Conservation (phyloP, 1,140 invertebrate species). For the Euwallacea fornicatus region DNA sequence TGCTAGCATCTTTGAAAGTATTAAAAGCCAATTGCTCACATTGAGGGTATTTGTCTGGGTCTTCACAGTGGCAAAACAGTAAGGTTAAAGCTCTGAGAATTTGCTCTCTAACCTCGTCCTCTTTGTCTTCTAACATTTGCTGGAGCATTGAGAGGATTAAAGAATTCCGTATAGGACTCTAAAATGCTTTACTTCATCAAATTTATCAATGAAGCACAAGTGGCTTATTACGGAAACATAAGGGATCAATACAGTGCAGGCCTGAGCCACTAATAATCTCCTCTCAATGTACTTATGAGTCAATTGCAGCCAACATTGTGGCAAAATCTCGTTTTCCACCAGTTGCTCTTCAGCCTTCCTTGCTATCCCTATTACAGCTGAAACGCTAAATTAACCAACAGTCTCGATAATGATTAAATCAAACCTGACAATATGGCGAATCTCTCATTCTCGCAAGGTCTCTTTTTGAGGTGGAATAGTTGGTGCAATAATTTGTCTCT, state of each 20-base stretch:
- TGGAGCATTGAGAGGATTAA: conserved; percentile 74
- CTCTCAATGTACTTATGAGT: conserved; percentile 72
- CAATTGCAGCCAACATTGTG: conserved; percentile 78
- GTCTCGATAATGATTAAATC: background rate
- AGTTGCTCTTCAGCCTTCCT: conserved; percentile 59
- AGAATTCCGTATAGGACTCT: conserved; percentile 67
- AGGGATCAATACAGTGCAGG: conserved; percentile 71
- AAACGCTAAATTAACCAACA: conserved; percentile 5
- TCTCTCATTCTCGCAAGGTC: conserved; percentile 71
- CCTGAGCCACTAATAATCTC: conserved; percentile 71
- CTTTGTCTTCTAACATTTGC: conserved; percentile 75
- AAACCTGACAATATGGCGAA: conserved; percentile 66
- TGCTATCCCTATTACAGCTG: conserved; percentile 65
- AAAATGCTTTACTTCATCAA: background rate
- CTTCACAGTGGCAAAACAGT: conserved; percentile 65
- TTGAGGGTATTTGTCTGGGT: conserved; percentile 69
- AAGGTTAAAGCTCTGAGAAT: conserved; percentile 67
- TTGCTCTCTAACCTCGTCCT: conserved; percentile 64
- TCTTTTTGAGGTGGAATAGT: conserved; percentile 76
- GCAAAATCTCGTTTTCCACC: conserved; percentile 70
- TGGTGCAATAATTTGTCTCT: conserved; percentile 70
- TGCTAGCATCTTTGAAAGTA: conserved; percentile 58
- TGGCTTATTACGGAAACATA: conserved; percentile 53
- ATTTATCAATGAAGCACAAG: background rate
- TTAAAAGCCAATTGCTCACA: conserved; percentile 62